Evolutionary conservation across 2,797 vertebrate genomes (phyloP), one percentile per base, ranked within the genome.

Genomic region (Gallirallus australis): DNA sequence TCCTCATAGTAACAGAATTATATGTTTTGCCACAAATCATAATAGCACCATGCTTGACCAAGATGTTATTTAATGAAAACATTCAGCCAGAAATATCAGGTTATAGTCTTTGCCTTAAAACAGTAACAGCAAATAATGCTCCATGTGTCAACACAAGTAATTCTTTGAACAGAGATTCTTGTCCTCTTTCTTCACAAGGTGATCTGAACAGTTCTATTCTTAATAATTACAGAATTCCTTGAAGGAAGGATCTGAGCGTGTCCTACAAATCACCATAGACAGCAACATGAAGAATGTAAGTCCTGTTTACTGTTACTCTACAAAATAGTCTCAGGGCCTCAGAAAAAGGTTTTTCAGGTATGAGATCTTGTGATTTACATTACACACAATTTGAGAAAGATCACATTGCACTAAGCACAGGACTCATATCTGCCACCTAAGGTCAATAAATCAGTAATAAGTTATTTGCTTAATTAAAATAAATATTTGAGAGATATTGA

Each of bases 401-500:
- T 23, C 28, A 40, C 2, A 2, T 88, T 88, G 53, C 56, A 81
- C 15, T 1, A 2, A 79, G 68, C 33, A 71, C 37, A 33, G 48
- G 50, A 61, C 53, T 53, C 7, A 7, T 25, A 77, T 68, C 61
- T 83, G 53, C 40, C 59, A 47, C 23, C 35, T 88, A 47, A 61
- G 39, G 53, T 30, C 40, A 78, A 52, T 39, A 19, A 78, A 91
- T 42, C 69, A 60, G 53, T 71, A 85, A 18, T 37, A 72, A 83
- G 9, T 79, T 86, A 90, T 63, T 90, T 93, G 17, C 59, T 60
- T 84, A 83, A 93, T 81, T 78, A 87, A 82, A 93, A 78, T 56
- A 94, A 89, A 42, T 82, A 86, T 50, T 78, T 72, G 65, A 94
- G 45, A 24, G n/a, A 42, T 83, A 86, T 1, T 81, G 69, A 72